Evolutionary conservation across 23 tunicate species (phyloP).

Genomic region (Styela plicata): DNA sequence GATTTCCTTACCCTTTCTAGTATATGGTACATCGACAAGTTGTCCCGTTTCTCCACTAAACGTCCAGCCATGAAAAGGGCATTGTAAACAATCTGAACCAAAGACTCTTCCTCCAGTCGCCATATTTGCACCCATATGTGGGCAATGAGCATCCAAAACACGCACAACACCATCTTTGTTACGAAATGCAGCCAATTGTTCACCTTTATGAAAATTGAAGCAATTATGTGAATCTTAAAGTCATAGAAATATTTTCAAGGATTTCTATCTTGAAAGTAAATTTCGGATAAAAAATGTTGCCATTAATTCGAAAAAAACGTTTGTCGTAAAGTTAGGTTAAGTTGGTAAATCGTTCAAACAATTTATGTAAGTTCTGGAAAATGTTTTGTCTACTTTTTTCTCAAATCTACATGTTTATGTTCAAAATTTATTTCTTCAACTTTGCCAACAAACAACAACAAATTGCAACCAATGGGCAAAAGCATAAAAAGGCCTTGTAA

Average conservation of each 20-base stretch:
- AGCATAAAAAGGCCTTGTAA: no score
- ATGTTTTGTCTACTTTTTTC: no score
- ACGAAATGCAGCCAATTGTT: conserved; percentile 72
- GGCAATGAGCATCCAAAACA: conserved; percentile 76
- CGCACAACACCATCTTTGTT: conserved; percentile 51
- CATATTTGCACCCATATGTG: conserved; percentile 92
- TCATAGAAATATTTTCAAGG: no score
- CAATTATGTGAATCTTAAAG: no score
- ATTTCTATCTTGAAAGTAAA: no score
- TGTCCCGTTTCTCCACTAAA: conserved; percentile 84
- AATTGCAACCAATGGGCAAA: no score
- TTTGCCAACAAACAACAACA: not conserved
- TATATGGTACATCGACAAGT: conserved; percentile 73
- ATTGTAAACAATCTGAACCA: conserved; percentile 64
- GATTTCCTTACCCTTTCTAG: conserved; percentile 46
- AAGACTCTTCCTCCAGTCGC: conserved; percentile 83
- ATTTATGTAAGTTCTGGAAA: no score
- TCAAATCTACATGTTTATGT: not conserved
- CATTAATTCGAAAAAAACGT: no score
- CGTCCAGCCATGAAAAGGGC: conserved; percentile 97
- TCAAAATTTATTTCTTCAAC: not conserved
- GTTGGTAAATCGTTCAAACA: no score
- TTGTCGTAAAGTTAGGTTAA: no score
- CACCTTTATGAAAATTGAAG: conserved; percentile 44
- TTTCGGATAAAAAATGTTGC: no score